These are phyloP conservation scores for Labeo rohita DNA, from an alignment of 2,113 vertebrate genomes.

Conservation along the genomic window DNA sequence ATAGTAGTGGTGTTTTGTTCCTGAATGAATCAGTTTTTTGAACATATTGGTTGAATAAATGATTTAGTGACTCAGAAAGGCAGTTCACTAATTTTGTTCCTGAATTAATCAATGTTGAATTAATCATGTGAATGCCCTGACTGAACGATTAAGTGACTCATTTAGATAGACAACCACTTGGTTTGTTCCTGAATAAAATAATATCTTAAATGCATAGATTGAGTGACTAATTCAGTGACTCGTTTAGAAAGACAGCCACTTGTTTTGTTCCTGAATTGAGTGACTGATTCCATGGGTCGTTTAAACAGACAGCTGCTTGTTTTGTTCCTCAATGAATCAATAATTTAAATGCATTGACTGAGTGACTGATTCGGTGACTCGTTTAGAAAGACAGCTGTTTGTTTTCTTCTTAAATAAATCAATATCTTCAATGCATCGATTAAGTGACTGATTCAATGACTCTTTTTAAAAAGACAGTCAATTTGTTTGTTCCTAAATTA, in stretches of 20 bases:
- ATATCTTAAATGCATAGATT: not conserved
- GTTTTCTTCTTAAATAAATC: not conserved
- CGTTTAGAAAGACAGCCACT: no score
- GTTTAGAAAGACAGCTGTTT: not conserved
- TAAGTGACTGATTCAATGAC: not conserved
- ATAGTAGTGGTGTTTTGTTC: no score
- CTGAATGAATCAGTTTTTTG: not conserved
- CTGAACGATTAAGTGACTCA: not conserved
- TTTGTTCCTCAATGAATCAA: no score
- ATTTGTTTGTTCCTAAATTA: not conserved
- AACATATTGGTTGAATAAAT: not conserved
- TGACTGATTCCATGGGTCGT: no score
- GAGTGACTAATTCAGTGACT: not conserved
- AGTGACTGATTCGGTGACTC: not conserved
- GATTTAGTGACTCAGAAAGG: not conserved
- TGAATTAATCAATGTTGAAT: not conserved
- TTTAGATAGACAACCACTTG: not conserved
- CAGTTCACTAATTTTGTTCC: not conserved
- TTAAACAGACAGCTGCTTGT: no score
- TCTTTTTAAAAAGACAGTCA: no score
- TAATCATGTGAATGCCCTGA: no score
- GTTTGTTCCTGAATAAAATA: not conserved
- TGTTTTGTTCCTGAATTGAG: no score
- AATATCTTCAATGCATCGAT: not conserved
- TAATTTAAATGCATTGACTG: no score